These are phyloP conservation scores for Aldrovandia affinis DNA, from an alignment of 2,797 vertebrate genomes.

Conservation along the genomic window DNA sequence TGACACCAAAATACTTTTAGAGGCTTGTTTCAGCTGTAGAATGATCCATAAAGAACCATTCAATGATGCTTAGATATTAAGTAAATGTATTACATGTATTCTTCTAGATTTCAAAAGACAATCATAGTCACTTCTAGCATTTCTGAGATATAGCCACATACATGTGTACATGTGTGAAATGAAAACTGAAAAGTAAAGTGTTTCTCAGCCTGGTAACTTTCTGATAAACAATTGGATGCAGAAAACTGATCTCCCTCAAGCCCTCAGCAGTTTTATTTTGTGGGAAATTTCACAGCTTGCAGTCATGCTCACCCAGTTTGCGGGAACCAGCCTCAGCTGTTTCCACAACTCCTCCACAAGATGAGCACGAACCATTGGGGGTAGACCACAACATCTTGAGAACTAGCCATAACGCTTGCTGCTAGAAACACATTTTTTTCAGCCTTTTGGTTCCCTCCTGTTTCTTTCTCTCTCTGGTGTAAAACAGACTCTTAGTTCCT, in stretches of 20 bases:
- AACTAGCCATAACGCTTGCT: background rate
- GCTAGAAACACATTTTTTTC: background rate
- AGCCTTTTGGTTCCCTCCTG: background rate
- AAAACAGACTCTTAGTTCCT: background rate
- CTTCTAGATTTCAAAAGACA: background rate
- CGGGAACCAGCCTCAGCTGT: background rate
- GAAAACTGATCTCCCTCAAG: background rate
- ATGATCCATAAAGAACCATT: no score
- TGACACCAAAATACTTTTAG: background rate
- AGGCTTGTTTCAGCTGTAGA: no score
- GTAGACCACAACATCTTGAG: background rate
- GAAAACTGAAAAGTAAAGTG: background rate
- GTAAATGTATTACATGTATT: background rate
- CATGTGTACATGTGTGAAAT: background rate
- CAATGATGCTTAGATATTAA: no score
- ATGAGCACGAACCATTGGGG: background rate
- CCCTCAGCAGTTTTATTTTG: background rate
- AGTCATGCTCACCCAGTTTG: background rate
- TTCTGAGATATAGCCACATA: background rate
- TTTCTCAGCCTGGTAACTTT: background rate
- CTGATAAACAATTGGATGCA: background rate
- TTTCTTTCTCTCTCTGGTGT: background rate
- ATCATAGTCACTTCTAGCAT: background rate
- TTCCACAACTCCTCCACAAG: background rate
- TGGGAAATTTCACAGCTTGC: background rate